phyloP scores from a whole-genome alignment of 2,888 invertebrate species.

The Penaeus monodon region DNA sequence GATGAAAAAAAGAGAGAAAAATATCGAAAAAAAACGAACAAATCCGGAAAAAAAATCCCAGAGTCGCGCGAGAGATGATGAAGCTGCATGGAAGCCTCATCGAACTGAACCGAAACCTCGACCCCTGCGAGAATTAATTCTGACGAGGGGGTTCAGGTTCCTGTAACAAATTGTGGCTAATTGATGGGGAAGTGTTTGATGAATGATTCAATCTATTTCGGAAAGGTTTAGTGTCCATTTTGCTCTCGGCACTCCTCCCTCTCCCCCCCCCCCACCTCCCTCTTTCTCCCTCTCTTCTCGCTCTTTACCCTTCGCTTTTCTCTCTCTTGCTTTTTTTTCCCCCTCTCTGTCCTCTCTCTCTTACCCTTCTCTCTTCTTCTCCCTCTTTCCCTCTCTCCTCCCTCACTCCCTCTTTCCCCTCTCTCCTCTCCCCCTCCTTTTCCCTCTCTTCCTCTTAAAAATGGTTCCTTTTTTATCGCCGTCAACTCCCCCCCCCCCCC shows the following conservation, averaged over 20 bases:
- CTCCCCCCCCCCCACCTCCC: neutral
- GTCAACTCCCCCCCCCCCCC: neutral
- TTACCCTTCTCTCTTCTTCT: neutral
- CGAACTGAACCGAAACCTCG: no score
- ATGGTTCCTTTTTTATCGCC: neutral
- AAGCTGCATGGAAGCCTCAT: no score
- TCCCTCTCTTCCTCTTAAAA: neutral
- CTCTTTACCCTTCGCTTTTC: neutral
- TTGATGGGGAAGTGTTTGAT: neutral
- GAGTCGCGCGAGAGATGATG: no score
- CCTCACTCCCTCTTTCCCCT: neutral
- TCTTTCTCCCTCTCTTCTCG: neutral
- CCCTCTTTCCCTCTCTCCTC: no score
- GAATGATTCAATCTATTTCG: slow-evolving; percentile 4
- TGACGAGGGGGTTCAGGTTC: no score
- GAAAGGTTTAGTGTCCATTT: neutral
- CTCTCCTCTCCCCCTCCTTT: neutral
- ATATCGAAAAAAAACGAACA: no score
- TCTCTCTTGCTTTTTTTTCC: neutral
- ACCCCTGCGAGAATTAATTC: no score
- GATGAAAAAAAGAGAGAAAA: no score
- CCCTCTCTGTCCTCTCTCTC: neutral
- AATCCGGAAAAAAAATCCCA: no score
- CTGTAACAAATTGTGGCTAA: no score
- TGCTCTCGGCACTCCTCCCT: neutral